These are phyloP conservation scores for Caenorhabditis latens DNA, from an alignment of 1,140 invertebrate species.

Conservation along the genomic window DNA sequence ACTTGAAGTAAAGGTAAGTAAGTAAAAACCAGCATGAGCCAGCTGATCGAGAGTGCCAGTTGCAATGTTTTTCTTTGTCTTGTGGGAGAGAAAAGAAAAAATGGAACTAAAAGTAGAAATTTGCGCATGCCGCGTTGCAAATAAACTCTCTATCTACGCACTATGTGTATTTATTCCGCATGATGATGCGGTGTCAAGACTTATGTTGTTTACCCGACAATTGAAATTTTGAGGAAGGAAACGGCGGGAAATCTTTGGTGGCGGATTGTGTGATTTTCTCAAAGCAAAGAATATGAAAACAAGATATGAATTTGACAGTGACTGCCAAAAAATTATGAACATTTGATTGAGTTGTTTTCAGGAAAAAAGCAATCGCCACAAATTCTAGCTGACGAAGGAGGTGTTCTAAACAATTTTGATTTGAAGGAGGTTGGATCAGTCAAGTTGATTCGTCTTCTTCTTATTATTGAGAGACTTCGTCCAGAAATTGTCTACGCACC, in stretches of 20 bases:
- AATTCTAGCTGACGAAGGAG: conserved; percentile 71
- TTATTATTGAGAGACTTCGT: conserved; percentile 73
- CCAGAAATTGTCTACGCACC: conserved; percentile 76
- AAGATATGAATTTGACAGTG: not conserved
- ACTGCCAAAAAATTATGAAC: not conserved
- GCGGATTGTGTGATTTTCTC: conserved; percentile 22
- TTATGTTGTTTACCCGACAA: conserved; percentile 50
- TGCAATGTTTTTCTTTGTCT: conserved; percentile 55
- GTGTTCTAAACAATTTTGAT: conserved; percentile 76
- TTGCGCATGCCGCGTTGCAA: conserved; percentile 49
- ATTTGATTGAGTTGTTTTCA: conserved; percentile 61
- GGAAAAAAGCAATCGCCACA: conserved; percentile 72
- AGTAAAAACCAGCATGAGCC: conserved; percentile 49
- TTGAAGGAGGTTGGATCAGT: conserved; percentile 73
- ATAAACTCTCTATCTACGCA: conserved; percentile 45
- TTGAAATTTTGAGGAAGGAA: conserved; percentile 16
- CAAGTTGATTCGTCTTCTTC: conserved; percentile 73
- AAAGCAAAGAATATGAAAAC: not conserved
- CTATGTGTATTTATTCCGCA: conserved; percentile 51
- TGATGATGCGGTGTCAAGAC: conserved; percentile 52
- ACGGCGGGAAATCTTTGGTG: not conserved
- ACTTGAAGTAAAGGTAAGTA: conserved; percentile 19
- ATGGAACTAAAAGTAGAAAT: conserved; percentile 55
- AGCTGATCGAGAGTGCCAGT: conserved; percentile 49
- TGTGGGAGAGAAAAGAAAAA: conserved; percentile 38